Conservation (phyloP, 92 coral and sea anemone species). For the Nematostella vectensis region DNA sequence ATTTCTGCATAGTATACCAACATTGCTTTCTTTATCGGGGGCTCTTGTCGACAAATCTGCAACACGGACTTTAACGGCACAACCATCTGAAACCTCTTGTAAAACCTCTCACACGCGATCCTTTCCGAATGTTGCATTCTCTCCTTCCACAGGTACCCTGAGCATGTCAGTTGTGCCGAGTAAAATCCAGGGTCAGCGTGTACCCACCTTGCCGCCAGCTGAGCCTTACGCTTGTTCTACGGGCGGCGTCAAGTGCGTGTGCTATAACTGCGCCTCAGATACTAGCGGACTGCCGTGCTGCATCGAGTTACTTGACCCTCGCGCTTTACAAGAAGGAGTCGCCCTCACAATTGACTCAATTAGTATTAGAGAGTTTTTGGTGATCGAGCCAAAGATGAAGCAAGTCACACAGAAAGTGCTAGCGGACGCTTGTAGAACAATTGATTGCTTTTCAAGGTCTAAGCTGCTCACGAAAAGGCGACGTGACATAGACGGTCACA, state of each 20-base stretch:
- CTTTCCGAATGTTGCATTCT: conserved; percentile 13
- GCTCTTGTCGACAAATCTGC: too few relatives aligned
- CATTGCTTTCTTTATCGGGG: too few relatives aligned
- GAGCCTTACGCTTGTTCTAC: conserved; percentile 10
- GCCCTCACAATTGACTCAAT: conserved; percentile 14
- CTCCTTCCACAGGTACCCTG: conserved; percentile 29
- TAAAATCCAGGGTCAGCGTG: conserved; percentile 5
- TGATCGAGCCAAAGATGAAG: conserved; percentile 9
- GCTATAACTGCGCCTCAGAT: conserved; percentile 59
- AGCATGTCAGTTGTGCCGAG: too few relatives aligned
- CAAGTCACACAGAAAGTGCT: conserved; percentile 13
- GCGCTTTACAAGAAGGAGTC: conserved; percentile 20
- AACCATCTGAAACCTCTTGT: too few relatives aligned
- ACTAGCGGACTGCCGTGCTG: conserved; percentile 38
- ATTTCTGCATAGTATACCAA: too few relatives aligned
- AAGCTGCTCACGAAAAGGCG: not conserved
- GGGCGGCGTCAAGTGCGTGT: conserved; percentile 35
- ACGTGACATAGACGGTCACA: conserved; percentile 1
- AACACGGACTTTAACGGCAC: too few relatives aligned
- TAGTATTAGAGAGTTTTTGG: conserved; percentile 13
- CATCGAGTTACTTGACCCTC: conserved; percentile 25
- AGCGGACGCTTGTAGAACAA: conserved; percentile 21
- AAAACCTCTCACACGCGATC: conserved; percentile 28
- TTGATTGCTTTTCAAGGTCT: conserved; percentile 14
- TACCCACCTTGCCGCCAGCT: conserved; percentile 9